Evolutionary conservation across 1,140 invertebrate species (phyloP).

Genomic region (Pseudomyrmex gracilis): DNA sequence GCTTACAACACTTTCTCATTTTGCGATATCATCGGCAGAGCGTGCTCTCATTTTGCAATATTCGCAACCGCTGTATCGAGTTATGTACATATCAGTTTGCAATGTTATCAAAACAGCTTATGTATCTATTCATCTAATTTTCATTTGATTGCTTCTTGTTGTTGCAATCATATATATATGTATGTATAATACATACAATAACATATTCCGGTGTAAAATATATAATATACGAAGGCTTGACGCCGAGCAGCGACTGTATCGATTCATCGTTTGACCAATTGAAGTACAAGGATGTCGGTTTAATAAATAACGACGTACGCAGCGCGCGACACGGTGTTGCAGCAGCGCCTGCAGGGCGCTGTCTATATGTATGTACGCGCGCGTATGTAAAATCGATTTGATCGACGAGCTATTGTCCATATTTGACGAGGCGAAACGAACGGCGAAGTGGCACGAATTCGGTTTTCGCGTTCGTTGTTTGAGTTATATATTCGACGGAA

Average conservation of each 20-base stretch:
- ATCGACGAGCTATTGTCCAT: constrained; percentile 64
- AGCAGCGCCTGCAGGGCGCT: constrained; percentile 61
- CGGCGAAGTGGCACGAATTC: constrained; percentile 61
- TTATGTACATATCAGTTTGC: constrained; percentile 45
- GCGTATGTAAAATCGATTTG: constrained; percentile 63
- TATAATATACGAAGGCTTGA: constrained; percentile 1
- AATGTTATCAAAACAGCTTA: neutral
- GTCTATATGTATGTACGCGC: constrained; percentile 21
- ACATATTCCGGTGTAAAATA: neutral
- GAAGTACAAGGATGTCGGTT: constrained; percentile 74
- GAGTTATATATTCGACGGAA: constrained; percentile 59
- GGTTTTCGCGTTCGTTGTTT: constrained; percentile 55
- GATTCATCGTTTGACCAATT: constrained; percentile 76
- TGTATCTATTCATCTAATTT: constrained; percentile 1
- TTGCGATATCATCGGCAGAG: too few relatives aligned
- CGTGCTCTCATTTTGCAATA: constrained; percentile 29
- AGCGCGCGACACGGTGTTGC: constrained; percentile 76
- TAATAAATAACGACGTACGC: constrained; percentile 79
- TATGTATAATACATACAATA: neutral
- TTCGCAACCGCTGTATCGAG: constrained; percentile 4
- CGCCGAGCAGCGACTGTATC: constrained; percentile 57
- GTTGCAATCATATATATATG: constrained; percentile 7
- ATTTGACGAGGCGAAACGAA: constrained; percentile 66
- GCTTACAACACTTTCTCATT: too few relatives aligned
- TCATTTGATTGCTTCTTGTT: constrained; percentile 51